Base-by-base conservation (phyloP, 2,113 vertebrate species). In the Callopanchax toddi region DNA sequence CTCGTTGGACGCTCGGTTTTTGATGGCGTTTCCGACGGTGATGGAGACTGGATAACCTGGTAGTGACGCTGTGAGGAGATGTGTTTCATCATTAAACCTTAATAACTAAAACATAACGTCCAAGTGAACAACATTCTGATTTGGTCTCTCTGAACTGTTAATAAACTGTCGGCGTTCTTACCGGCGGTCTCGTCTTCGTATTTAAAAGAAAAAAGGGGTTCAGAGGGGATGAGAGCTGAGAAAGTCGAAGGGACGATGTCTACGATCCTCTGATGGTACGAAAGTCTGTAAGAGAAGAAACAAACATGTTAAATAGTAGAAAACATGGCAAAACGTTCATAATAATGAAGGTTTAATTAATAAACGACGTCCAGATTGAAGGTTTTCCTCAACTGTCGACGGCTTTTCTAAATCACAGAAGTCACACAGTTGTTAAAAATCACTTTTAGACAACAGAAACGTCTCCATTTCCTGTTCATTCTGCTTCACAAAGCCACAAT, bases 231-330 rank as follows among this genome's bases (percentile, higher is more conserved):
- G 26, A 99, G 92, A 6, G 92, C 91, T 15, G 97, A 92, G 93
- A 99, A 99, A 52, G 92, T 93, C 42, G 96, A 82, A 59, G 97
- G 96, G 82, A 98, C 96, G 55, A 98, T 92, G 87, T 99, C 97
- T 88, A 99, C 93, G 67, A 98, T 98, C 59, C 94, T 89, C 82
- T 99, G 97, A 83, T 98, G 95, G 75, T 99, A 99, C 4, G 97
- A 99, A 62, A 99, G 94, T 79, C 97, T 99, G 84, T 0, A 73
- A 89, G 32, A 18, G 36, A 13, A 42, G 8, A 26, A 8, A 26
- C 5, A 11, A 37, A 37, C 36, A 11, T 13, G 36, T 37, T 13
- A 4, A 36, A 37, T 3, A 16, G 46, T 15, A 49, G 7, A 17
- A 23, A 23, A 45, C 43, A 45, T 11, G 11, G 18, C 13, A 48